Conservation (phyloP, 2,888 invertebrate genomes). For the Parnassius apollo region DNA sequence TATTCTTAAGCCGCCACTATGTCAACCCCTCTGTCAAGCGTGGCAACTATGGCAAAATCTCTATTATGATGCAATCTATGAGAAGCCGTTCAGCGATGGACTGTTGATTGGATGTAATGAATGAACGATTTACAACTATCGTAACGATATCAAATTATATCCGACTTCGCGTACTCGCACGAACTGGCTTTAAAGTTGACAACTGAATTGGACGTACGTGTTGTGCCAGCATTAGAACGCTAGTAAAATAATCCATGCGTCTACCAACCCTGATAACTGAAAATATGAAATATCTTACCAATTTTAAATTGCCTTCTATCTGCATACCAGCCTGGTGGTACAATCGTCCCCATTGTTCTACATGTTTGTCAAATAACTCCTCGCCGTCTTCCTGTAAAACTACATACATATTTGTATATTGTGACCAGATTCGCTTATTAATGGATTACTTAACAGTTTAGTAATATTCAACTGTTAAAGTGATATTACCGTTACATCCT, state of each 20-base stretch:
- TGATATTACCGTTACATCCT: neutral
- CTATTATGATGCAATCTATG: neutral
- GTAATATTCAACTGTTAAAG: no score
- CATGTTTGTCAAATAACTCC: slow-evolving; percentile 68
- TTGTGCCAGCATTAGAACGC: no score
- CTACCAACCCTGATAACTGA: no score
- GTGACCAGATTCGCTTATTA: slow-evolving; percentile 4
- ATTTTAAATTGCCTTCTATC: slow-evolving; percentile 71
- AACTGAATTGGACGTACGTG: no score
- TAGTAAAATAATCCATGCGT: no score
- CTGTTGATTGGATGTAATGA: neutral
- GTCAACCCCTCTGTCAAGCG: neutral
- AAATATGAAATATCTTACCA: slow-evolving; percentile 48
- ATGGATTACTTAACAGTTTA: no score
- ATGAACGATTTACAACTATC: no score
- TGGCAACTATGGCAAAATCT: neutral
- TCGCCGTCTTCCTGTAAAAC: slow-evolving; percentile 74
- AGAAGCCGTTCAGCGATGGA: neutral
- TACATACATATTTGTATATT: slow-evolving; percentile 32
- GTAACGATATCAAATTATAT: no score
- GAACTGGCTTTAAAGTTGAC: no score
- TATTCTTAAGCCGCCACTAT: no score
- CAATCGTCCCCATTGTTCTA: slow-evolving; percentile 69
- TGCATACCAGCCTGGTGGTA: slow-evolving; percentile 74
- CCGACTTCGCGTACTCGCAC: no score